phyloP scores from a whole-genome alignment of 2,888 invertebrate species.

The Operophtera brumata region DNA sequence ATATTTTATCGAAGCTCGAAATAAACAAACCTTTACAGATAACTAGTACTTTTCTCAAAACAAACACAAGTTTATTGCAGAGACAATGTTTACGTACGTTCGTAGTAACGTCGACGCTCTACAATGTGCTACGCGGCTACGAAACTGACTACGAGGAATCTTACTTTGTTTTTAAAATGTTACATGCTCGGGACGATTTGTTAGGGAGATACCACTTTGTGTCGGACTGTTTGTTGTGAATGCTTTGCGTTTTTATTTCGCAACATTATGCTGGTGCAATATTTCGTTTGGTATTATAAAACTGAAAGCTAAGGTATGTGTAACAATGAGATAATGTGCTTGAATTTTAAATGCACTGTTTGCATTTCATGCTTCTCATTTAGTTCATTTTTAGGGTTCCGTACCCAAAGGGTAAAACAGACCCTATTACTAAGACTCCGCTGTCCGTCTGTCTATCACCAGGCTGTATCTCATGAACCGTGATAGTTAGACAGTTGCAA shows the following conservation, averaged over 20 bases:
- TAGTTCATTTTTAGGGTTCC: neutral
- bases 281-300: neutral
- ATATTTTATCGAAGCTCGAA: too few relatives aligned
- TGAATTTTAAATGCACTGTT: neutral
- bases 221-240: conserved; percentile 3
- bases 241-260: neutral
- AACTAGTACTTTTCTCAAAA: neutral
- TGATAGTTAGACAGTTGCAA: too few relatives aligned
- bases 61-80: conserved; percentile 13
- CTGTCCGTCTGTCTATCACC: too few relatives aligned
- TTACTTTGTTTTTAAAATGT: conserved; percentile 22
- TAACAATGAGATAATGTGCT: neutral
- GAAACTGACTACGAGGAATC: conserved; percentile 16
- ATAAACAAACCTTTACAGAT: neutral
- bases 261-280: neutral
- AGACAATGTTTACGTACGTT: conserved; percentile 18
- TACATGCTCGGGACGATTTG: conserved; percentile 9
- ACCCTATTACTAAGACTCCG: too few relatives aligned
- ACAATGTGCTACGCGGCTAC: conserved; percentile 24
- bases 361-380: neutral
- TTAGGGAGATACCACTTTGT: conserved; percentile 17
- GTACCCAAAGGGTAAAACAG: too few relatives aligned
- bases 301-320: neutral
- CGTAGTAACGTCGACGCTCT: conserved; percentile 23
- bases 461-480: too few relatives aligned